phyloP scores from a whole-genome alignment of 1,140 invertebrate species.

The Megalonaias nervosa region DNA sequence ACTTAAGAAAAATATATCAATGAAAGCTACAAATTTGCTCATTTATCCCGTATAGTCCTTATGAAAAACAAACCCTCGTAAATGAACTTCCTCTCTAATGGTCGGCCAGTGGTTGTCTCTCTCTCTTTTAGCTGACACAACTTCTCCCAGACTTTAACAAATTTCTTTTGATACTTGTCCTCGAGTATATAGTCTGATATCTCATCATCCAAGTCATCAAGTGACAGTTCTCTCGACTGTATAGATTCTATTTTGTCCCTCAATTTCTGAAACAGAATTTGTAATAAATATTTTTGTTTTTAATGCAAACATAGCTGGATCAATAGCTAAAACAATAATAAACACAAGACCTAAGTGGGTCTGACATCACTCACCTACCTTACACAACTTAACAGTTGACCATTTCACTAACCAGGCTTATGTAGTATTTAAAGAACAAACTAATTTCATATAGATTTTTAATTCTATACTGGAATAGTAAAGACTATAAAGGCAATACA shows the following conservation, averaged over 20 bases:
- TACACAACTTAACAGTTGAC: too few species aligned
- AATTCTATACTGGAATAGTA: too few species aligned
- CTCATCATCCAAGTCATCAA: constrained; percentile 69
- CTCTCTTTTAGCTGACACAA: constrained; percentile 65
- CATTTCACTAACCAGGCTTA: too few species aligned
- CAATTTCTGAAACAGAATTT: constrained; percentile 52
- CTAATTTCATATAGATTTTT: too few species aligned
- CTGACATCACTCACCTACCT: too few species aligned
- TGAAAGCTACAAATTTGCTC: not conserved
- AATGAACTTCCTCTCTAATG: constrained; percentile 62
- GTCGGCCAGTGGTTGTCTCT: constrained; percentile 58
- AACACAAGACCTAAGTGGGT: too few species aligned
- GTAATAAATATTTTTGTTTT: too few species aligned
- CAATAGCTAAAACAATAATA: too few species aligned
- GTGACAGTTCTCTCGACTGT: constrained; percentile 54
- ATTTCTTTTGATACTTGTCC: constrained; percentile 65
- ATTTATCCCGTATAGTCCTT: not conserved
- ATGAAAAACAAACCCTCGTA: constrained; percentile 59
- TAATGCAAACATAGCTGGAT: too few species aligned
- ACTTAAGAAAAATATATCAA: not conserved
- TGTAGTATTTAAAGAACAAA: too few species aligned
- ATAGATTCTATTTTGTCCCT: constrained; percentile 65
- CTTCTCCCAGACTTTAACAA: constrained; percentile 69
- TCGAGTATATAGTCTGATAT: constrained; percentile 68
- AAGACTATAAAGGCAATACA: too few species aligned